Evolutionary conservation across 2,113 vertebrate species (phyloP).

Genomic region (Cathartes aura): DNA sequence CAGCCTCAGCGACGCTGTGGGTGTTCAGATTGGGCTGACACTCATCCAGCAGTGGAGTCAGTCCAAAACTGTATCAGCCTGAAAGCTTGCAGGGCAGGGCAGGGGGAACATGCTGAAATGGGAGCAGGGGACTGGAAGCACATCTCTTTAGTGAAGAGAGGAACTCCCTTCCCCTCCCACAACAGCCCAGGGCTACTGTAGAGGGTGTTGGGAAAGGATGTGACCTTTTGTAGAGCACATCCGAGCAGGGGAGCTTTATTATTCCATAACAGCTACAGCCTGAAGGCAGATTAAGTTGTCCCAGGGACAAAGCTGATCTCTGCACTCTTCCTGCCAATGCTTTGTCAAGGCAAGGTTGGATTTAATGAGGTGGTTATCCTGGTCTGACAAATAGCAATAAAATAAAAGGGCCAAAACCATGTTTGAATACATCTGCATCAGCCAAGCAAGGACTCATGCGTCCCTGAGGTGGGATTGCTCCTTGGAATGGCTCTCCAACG

Average conservation of each 20-base stretch:
- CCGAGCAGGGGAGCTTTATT: not conserved
- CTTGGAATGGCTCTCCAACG: not conserved
- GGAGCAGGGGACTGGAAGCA: not conserved
- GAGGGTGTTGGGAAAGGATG: not conserved
- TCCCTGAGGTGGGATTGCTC: not conserved
- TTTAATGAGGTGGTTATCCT: constrained; percentile 44
- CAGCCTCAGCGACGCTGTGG: not conserved
- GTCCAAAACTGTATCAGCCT: not conserved
- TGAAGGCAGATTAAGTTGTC: constrained; percentile 17
- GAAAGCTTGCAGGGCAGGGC: not conserved
- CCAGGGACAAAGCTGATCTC: constrained; percentile 46
- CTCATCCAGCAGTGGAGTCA: not conserved
- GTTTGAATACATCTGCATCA: not conserved
- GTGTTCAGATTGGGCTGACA: not conserved
- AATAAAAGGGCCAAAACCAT: not conserved
- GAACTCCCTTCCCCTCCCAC: not conserved
- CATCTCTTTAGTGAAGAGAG: not conserved
- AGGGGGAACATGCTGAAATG: not conserved
- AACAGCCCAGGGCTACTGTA: not conserved
- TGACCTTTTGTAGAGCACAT: constrained; percentile 23
- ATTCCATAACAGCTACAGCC: not conserved
- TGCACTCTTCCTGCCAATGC: not conserved
- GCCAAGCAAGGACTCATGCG: not conserved
- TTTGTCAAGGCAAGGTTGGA: not conserved
- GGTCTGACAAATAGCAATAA: not conserved